Conservation (phyloP, 2,113 vertebrate species). For the Otolemur garnettii region DNA sequence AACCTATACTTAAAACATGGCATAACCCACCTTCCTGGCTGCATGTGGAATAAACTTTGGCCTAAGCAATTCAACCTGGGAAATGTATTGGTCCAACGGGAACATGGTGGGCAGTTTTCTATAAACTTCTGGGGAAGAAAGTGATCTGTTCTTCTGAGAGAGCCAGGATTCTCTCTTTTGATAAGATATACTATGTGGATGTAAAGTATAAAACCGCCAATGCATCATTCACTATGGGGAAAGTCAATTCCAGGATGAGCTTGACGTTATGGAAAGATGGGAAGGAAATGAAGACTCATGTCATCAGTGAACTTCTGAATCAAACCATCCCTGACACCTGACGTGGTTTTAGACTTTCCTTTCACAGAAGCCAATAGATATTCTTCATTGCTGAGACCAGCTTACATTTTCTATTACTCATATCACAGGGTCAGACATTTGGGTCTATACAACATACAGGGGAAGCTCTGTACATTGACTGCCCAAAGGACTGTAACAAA, state of each 20-base stretch:
- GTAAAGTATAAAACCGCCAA: not conserved
- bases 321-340: not conserved
- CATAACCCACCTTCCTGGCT: not conserved
- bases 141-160: not conserved
- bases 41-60: not conserved
- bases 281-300: not conserved
- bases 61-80: not conserved
- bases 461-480: too few species aligned
- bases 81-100: not conserved
- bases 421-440: not conserved
- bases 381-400: not conserved
- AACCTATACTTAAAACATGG: not conserved
- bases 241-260: not conserved
- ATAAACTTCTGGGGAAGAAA: not conserved
- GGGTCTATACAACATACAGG: not conserved
- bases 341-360: not conserved
- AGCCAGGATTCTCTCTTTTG: not conserved
- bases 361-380: not conserved
- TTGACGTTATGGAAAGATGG: not conserved
- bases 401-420: not conserved
- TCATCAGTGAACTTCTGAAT: not conserved
- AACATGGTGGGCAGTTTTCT: not conserved
- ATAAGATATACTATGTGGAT: not conserved
- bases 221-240: not conserved
- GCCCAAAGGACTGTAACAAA: too few species aligned